These are phyloP conservation scores for Hartigia nigra DNA, from an alignment of 2,888 invertebrate species.

Conservation along the genomic window DNA sequence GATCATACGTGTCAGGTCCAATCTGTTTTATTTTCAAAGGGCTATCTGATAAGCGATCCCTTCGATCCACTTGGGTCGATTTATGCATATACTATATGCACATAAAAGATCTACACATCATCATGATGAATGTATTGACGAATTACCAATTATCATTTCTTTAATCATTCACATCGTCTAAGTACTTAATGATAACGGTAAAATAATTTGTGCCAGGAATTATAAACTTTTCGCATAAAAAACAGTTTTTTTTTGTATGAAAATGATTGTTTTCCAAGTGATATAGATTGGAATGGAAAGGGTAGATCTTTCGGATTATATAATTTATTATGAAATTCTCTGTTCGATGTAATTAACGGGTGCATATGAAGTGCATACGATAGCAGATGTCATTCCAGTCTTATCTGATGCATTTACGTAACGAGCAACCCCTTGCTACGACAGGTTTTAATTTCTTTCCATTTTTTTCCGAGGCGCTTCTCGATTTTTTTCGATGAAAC, in stretches of 20 bases:
- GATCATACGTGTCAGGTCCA: neutral
- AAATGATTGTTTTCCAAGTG: neutral
- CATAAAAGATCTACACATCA: neutral
- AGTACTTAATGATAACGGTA: neutral
- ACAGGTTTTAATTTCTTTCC: slow-evolving; percentile 35
- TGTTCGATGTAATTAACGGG: neutral
- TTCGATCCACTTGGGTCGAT: neutral
- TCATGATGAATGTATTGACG: neutral
- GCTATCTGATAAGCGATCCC: neutral
- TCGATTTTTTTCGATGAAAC: slow-evolving; percentile 10
- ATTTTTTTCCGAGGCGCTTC: slow-evolving; percentile 25
- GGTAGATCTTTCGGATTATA: neutral
- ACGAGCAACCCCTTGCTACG: slow-evolving; percentile 23
- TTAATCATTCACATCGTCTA: neutral
- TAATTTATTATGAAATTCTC: neutral
- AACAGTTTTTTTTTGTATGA: neutral
- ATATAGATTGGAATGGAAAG: neutral
- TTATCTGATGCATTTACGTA: slow-evolving; percentile 20
- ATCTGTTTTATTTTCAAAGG: neutral
- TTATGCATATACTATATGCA: neutral
- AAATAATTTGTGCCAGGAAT: neutral
- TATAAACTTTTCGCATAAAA: neutral
- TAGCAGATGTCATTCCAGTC: neutral
- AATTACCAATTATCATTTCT: neutral
- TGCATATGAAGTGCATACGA: neutral